Evolutionary conservation across 2,888 invertebrate species (phyloP).

Genomic region (Stenolophus ochropezus): DNA sequence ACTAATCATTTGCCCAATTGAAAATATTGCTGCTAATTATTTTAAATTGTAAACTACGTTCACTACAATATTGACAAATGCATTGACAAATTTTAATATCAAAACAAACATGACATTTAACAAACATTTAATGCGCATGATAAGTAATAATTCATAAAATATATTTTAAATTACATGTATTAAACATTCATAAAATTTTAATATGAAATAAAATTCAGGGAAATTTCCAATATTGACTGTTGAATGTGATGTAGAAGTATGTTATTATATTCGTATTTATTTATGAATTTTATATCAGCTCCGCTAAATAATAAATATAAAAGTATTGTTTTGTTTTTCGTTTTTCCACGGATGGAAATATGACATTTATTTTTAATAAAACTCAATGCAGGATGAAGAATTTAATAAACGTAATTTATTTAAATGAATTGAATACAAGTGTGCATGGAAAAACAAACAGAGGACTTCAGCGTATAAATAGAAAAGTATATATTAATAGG

Average conservation of each 20-base stretch:
- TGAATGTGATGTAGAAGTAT: constrained; percentile 1
- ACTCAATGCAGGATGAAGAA: constrained; percentile 20
- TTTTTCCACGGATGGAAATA: constrained; percentile 46
- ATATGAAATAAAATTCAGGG: not conserved
- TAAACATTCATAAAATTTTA: constrained; percentile 7
- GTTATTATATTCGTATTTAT: constrained; percentile 29
- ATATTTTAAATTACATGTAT: not conserved
- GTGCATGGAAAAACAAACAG: constrained; percentile 14
- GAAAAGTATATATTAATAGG: constrained; percentile 5
- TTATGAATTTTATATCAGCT: constrained; percentile 8
- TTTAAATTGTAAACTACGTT: not conserved
- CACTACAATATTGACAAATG: not conserved
- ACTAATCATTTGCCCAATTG: not conserved
- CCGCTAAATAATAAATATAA: constrained; percentile 31
- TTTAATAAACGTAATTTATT: constrained; percentile 54
- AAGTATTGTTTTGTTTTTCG: constrained; percentile 11
- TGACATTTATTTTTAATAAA: constrained; percentile 44
- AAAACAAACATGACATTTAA: not conserved
- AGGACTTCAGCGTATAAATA: not conserved
- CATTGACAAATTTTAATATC: not conserved
- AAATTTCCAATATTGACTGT: constrained; percentile 8
- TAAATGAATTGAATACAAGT: constrained; percentile 34
- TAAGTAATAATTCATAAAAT: not conserved
- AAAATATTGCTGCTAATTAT: not conserved
- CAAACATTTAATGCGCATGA: not conserved